Base-by-base conservation (phyloP, 2,113 vertebrate species). In the Rhea americana region DNA sequence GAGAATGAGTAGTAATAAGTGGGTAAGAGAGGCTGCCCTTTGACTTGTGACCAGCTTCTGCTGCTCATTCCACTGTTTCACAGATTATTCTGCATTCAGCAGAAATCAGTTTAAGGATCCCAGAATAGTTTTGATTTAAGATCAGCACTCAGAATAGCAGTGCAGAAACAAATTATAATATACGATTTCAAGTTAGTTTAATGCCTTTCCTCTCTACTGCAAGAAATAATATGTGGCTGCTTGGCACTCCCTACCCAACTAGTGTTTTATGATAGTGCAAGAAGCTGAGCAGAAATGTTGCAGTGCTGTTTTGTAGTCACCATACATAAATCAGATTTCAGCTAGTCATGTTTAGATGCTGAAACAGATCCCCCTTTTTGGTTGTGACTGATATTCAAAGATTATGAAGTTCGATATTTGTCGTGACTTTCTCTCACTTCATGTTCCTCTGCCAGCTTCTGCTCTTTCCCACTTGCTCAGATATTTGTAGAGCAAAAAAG, bases 111-210 rank as follows among this genome's bases (percentile, higher is more conserved):
- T 85, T 48, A 91, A 65, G 56, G 35, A 35, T 35, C 15, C 55
- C 30, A 35, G 77, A 72, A 63, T 14, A 11, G 13, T 63, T 91
- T 92, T 92, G 72, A 48, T 96, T 87, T 89, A 79, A 89, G 82
- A 74, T 65, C 56, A 61, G 32, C 51, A 48, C 4, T 39, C 37
- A 53, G 70, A 90, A 78, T 25, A 73, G 37, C n/a, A 66, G 12
- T 41, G 47, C 35, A 82, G 48, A 86, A 82, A 41, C 8, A 75
- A 90, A 51, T 68, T 55, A 37, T 32, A 82, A 65, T 80, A 14
- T 18, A 41, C 47, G 2, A 67, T 95, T 91, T 51, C 61, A 79
- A 93, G 77, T 7, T 58, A 71, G 48, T 37, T 67, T 39, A 89
- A 86, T 84, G 48, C 13, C 35, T 84, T 90, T 96, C 90, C 26